Evolutionary conservation across 2,797 vertebrate genomes (phyloP), one percentile per base, ranked within the genome.

Genomic region (Sternarchorhynchus goeldii): DNA sequence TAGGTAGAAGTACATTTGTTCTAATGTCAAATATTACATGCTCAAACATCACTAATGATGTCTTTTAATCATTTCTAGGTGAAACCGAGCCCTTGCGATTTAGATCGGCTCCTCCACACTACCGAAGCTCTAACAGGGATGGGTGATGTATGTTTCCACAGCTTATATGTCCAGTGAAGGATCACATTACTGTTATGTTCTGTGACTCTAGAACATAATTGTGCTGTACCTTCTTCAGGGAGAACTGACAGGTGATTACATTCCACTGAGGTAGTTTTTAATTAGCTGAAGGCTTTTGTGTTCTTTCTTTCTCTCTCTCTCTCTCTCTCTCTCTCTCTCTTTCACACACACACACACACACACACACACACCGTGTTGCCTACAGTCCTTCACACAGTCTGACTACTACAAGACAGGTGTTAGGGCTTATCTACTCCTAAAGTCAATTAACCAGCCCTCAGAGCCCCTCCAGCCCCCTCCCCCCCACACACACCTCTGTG

Each of bases 171-270:
- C 32, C 41, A 17, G 10, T 6, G 41, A 63, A 39, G 36, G 53
- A 60, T 14, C 32, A 32, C 65, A 39, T 70, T 79, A 34, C 67
- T 39, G 73, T 75, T 39, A 72, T 58, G 59, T 65, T 74, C 63
- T 31, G n/a, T 73, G 65, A 34, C 36, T 68, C 36, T 31, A 5
- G 41, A 69, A 17, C 20, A 18, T 81, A 73, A 80, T 80, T 81
- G 73, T 36, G 45, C 31, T 81, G 76, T 60, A 73, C 64, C 50
- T 55, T 41, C 55, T 63, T 53, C 57, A 63, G 55, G 20, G 59
- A 75, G 45, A 14, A 58, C 56, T 81, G 75, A 79, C 82, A 82
- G 76, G 75, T 76, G 80, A 75, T 73, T 32, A 63, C 34, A 65
- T 75, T 75, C 55, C 10, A n/a, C 66, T 39, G 67, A 78, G 72